phyloP scores from a whole-genome alignment of 2,888 invertebrate species.

The Lasioglossum zephyrum region DNA sequence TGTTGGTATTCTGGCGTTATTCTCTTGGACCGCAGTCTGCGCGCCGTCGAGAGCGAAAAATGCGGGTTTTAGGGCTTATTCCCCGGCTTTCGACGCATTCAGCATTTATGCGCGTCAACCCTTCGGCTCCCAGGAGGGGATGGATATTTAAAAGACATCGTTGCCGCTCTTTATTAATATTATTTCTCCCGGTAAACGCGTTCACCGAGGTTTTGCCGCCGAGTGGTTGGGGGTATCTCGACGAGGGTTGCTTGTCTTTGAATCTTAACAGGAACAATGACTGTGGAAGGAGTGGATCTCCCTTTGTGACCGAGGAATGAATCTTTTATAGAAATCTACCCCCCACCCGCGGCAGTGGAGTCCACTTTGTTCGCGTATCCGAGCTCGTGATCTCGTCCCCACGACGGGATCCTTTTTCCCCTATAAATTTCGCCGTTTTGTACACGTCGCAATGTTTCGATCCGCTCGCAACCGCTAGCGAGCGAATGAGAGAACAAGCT shows the following conservation, averaged over 20 bases:
- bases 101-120: conserved; percentile 16
- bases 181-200: conserved; percentile 26
- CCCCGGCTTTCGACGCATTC: background rate
- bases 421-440: conserved; percentile 13
- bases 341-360: background rate
- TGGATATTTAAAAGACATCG: conserved; percentile 11
- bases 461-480: background rate
- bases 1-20: background rate
- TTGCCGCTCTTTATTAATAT: conserved; percentile 26
- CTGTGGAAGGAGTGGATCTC: background rate
- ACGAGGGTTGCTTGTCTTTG: conserved; percentile 6
- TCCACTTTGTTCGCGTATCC: conserved; percentile 14
- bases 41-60: background rate
- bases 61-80: conserved; percentile 11
- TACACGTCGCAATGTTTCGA: conserved; percentile 19
- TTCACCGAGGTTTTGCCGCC: background rate
- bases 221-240: background rate
- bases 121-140: conserved; percentile 5
- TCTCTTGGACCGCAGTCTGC: background rate
- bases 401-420: background rate
- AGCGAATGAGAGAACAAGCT: background rate
- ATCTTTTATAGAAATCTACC: conserved; percentile 30
- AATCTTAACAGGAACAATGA: conserved; percentile 32
- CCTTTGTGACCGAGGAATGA: conserved; percentile 17
- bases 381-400: background rate